phyloP scores from a whole-genome alignment of 2,797 vertebrate genomes.

The Notoglanidium macrostoma region DNA sequence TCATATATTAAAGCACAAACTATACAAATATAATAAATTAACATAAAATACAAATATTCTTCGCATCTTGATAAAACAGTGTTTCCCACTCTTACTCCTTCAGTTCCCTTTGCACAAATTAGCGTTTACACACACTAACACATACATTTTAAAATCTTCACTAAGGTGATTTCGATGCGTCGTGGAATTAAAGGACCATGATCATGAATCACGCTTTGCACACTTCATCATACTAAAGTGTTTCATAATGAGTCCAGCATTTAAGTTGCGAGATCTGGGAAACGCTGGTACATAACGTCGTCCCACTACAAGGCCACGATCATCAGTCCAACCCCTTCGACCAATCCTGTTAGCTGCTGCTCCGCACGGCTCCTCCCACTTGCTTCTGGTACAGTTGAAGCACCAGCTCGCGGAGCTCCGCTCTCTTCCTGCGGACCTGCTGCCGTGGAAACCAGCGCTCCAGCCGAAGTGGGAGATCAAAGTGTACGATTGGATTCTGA shows the following conservation, averaged over 20 bases:
- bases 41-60: constrained; percentile 7
- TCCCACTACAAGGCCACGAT: not conserved
- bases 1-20: constrained; percentile 26
- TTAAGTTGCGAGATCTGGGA: no score
- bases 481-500: constrained; percentile 90
- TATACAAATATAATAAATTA: constrained; percentile 50
- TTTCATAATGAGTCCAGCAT: not conserved
- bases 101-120: not conserved
- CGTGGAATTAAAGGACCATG: not conserved
- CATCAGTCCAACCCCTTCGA: not conserved
- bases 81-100: not conserved
- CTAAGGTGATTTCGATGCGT: no score
- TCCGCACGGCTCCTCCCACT: constrained; percentile 62
- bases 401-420: constrained; percentile 86
- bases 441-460: constrained; percentile 89
- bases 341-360: not conserved
- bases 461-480: constrained; percentile 82
- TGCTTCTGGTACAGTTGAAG: constrained; percentile 82
- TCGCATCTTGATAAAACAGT: not conserved
- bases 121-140: not conserved
- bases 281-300: not conserved
- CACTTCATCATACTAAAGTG: no score
- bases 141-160: not conserved
- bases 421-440: constrained; percentile 83
- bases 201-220: not conserved